Evolutionary conservation across 2,888 invertebrate species (phyloP).

Genomic region (Lepidocyrtinus sp.): DNA sequence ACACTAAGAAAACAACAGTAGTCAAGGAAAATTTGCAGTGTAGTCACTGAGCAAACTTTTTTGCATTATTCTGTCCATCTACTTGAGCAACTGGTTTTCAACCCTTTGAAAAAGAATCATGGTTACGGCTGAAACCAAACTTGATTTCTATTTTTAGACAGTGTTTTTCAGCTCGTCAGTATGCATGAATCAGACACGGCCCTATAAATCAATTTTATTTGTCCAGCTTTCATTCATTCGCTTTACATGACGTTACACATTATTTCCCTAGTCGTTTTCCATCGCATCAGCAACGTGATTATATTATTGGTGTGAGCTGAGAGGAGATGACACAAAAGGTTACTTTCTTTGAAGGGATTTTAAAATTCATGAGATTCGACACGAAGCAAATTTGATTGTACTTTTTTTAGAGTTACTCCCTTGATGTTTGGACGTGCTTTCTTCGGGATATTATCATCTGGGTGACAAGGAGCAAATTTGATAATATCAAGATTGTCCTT

Average conservation of each 20-base stretch:
- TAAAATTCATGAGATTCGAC: background rate
- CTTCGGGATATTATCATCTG: conserved; percentile 17
- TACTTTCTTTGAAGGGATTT: background rate
- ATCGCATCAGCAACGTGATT: background rate
- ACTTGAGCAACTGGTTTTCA: too few relatives aligned
- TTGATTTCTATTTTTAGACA: too few relatives aligned
- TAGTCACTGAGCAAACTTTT: too few relatives aligned
- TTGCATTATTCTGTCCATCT: too few relatives aligned
- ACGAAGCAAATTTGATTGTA: background rate
- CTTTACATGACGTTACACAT: background rate
- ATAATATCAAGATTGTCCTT: conserved; percentile 7
- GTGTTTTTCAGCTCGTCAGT: too few relatives aligned
- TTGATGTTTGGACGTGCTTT: background rate
- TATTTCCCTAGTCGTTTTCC: background rate
- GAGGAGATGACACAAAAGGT: too few relatives aligned
- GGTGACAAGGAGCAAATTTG: conserved; percentile 15
- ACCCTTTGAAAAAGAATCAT: too few relatives aligned
- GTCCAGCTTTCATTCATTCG: background rate
- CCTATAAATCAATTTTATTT: background rate
- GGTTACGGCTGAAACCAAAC: too few relatives aligned
- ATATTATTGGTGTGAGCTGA: too few relatives aligned
- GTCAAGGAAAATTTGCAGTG: too few relatives aligned
- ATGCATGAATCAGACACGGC: background rate
- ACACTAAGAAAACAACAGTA: too few relatives aligned
- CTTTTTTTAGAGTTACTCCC: background rate